Evolutionary conservation across 2,113 vertebrate species (phyloP), one percentile per base, ranked within the genome.

Genomic region (Prietella phreatophila): DNA sequence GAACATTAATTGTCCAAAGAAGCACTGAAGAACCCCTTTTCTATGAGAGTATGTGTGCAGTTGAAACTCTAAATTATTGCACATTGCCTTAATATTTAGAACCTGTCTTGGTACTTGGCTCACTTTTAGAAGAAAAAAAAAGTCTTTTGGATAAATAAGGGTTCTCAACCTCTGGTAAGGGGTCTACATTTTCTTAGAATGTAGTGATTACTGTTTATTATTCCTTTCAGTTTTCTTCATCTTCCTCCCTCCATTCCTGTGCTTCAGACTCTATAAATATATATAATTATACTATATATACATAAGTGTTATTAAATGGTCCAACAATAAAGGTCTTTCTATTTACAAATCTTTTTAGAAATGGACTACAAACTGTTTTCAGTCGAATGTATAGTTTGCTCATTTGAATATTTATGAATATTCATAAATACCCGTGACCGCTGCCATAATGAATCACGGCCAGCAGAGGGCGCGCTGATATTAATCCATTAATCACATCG

Each of bases 391-490:
- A 19, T 25, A 80, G 0, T 56, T 56, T 58, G 9, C 30, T 60
- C 1, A 27, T 22, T 81, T 81, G 9, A 81, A 55, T 33, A 58
- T 33, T 60, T 60, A 25, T 67, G 30, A 85, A 60, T 75, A 39
- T 75, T 56, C 55, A 76, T 58, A 27, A 39, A 25, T 4, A 30
- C 5, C 1, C 6, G 19, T 8, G 83, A 17, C 19, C 4, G 53
- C 53, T 9, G 67, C 53, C 15, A 56, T 75, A 42, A 58, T 9
- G 2, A 75, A 17, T 39, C 17, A 14, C 25, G 15, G 9, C 20
- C 84, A 75, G 53, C 67, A 85, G 84, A 85, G 67, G 84, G 84
- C 84, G 84, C 84, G 84, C 67, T 39, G 19, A 85, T 85, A 75
- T 85, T 60, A 85, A 85, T 60, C 30, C 67, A 58, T 85, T 75